Percentiles rank a stretch among this genome's conserved stretches.
Evolutionary conservation across 2,888 invertebrate genomes (phyloP).

Genomic region (Drosophila subsilvestris): DNA sequence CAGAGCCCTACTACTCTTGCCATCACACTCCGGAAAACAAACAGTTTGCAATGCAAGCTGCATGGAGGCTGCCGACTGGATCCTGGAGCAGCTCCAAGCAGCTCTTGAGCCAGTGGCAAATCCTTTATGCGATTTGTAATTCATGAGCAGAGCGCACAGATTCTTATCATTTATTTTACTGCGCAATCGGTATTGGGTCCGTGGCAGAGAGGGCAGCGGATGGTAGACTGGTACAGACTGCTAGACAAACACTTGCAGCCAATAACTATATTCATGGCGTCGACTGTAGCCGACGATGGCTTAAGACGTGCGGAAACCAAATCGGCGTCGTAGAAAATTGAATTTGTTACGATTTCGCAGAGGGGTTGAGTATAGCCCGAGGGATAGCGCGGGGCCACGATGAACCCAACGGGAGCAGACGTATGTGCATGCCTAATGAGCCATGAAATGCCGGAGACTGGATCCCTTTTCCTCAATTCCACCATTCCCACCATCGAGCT

Average conservation of each 20-base stretch:
- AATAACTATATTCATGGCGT: slow-evolving; percentile 74
- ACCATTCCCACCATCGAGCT: slow-evolving; percentile 5
- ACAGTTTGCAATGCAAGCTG: slow-evolving; percentile 45
- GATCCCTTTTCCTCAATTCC: slow-evolving; percentile 29
- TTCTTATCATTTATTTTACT: slow-evolving; percentile 79
- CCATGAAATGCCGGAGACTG: slow-evolving; percentile 67
- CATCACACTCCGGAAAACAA: slow-evolving; percentile 25
- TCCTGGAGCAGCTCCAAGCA: slow-evolving; percentile 12
- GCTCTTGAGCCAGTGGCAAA: slow-evolving; percentile 67
- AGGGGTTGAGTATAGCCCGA: background rate
- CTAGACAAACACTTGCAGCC: slow-evolving; percentile 45
- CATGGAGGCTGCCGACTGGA: background rate
- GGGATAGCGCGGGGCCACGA: background rate
- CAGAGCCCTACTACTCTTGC: slow-evolving; percentile 7
- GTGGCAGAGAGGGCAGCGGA: slow-evolving; percentile 16
- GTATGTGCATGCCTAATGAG: slow-evolving; percentile 78
- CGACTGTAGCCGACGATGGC: slow-evolving; percentile 51
- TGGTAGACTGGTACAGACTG: slow-evolving; percentile 14
- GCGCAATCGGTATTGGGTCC: slow-evolving; percentile 64
- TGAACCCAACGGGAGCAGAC: slow-evolving; percentile 42
- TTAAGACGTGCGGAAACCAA: slow-evolving; percentile 78
- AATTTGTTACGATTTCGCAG: slow-evolving; percentile 61
- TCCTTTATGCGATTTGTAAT: slow-evolving; percentile 80
- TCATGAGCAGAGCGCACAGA: slow-evolving; percentile 77
- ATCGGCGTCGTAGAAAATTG: slow-evolving; percentile 78